Base-by-base conservation (phyloP, 2,797 vertebrate species). In the Ctenopoma kingsleyae region DNA sequence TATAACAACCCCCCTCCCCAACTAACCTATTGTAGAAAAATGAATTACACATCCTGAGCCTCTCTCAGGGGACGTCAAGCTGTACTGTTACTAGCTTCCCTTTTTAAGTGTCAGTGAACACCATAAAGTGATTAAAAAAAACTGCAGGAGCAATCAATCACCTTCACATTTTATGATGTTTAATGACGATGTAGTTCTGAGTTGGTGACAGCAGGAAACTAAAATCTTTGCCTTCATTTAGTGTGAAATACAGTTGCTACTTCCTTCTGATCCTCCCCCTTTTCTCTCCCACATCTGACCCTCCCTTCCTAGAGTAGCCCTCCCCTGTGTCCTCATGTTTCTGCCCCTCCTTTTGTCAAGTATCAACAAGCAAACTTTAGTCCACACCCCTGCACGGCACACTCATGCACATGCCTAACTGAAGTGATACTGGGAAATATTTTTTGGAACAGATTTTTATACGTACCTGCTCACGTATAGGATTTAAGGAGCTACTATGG, bases 301-400 rank as follows among this genome's bases (percentile, higher is more conserved):
- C 80, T 80, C 76, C 78, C 76, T 62, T 51, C 30, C 55, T 41
- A 30, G 38, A 23, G 12, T 47, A 40, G 59, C 64, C 77, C 75
- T 87, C 75, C 70, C 80, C 30, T n/a, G 3, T 59, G 67, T 76
- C 65, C 64, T 64, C 54, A 32, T 66, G 76, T 50, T 60, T 65
- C 38, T 12, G 82, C 84, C 74, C 90, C 88, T 88, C 93, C 93
- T 86, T 92, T 83, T 77, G 78, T 93, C 91, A 90, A 92, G 92
- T 91, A 85, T 83, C 73, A 92, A 87, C 94, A 94, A 69, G 92
- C 85, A 91, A 87, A 80, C 75, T 82, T 63, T 49, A 84, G 88
- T 88, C 69, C 73, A 86, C 92, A 82, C 88, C 85, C 80, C 77
- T 74, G 53, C 69, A 40, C 41, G 20, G 65, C 49, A 56, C 54